Evolutionary conservation across 2,888 invertebrate species (phyloP).

Genomic region (Hololepta plana): DNA sequence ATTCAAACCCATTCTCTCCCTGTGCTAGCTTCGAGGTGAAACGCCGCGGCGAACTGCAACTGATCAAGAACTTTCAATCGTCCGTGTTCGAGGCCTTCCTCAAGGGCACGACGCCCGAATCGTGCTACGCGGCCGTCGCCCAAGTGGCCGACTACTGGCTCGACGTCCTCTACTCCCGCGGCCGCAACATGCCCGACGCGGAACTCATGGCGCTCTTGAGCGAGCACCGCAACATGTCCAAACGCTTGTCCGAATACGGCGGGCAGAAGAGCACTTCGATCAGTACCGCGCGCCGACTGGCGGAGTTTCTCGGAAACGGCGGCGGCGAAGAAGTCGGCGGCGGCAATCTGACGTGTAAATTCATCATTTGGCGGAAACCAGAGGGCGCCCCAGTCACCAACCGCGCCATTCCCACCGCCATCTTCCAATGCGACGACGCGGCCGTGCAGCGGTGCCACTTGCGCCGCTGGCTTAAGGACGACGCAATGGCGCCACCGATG

Average conservation of each 20-base stretch:
- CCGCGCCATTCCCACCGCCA: constrained; percentile 86
- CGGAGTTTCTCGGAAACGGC: constrained; percentile 95
- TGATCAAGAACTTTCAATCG: constrained; percentile 96
- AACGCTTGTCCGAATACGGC: constrained; percentile 91
- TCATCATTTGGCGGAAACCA: constrained; percentile 88
- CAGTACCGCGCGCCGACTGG: constrained; percentile 88
- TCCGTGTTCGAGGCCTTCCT: constrained; percentile 96
- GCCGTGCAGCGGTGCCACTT: constrained; percentile 77
- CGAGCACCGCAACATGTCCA: constrained; percentile 86
- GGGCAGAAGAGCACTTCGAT: constrained; percentile 94
- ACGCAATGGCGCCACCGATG: no score
- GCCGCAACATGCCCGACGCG: constrained; percentile 68
- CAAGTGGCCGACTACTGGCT: constrained; percentile 97
- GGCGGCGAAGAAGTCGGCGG: constrained; percentile 99
- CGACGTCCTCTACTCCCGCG: constrained; percentile 83
- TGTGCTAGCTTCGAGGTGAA: constrained; percentile 88
- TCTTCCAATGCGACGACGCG: constrained; percentile 82
- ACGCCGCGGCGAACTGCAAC: constrained; percentile 86
- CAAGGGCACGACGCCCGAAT: constrained; percentile 75
- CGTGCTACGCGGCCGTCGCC: constrained; percentile 87
- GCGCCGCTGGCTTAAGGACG: constrained; percentile 85
- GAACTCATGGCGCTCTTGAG: constrained; percentile 92
- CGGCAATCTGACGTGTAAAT: constrained; percentile 80
- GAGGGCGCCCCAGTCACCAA: constrained; percentile 85
- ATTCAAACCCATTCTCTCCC: no score